phyloP scores from a whole-genome alignment of 2,888 invertebrate genomes.

The Harpalus rubripes region DNA sequence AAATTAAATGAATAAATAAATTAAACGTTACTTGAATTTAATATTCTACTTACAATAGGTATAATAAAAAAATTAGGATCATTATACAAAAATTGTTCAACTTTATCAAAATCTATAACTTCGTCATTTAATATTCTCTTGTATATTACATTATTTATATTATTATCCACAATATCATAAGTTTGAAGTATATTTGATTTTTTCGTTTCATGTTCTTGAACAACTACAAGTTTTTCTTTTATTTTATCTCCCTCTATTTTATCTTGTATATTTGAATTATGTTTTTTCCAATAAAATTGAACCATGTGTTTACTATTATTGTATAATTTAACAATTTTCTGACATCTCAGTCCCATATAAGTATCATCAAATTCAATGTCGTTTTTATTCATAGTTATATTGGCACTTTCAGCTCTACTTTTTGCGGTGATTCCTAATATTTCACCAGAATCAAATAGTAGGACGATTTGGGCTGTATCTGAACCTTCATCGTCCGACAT shows the following conservation, averaged over 20 bases:
- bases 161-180: slow-evolving; percentile 72
- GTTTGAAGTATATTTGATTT: slow-evolving; percentile 72
- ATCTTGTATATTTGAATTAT: slow-evolving; percentile 77
- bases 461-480: slow-evolving; percentile 74
- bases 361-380: slow-evolving; percentile 80
- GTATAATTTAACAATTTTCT: slow-evolving; percentile 78
- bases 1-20: slow-evolving; percentile 51
- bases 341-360: slow-evolving; percentile 80
- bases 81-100: slow-evolving; percentile 74
- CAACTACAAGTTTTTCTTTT: slow-evolving; percentile 70
- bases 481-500: slow-evolving; percentile 78
- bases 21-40: not conserved
- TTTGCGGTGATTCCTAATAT: slow-evolving; percentile 77
- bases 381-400: slow-evolving; percentile 78
- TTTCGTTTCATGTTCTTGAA: slow-evolving; percentile 73
- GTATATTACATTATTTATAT: slow-evolving; percentile 74
- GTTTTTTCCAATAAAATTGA: slow-evolving; percentile 81
- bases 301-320: slow-evolving; percentile 80
- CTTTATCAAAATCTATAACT: slow-evolving; percentile 72
- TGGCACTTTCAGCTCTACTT: slow-evolving; percentile 78
- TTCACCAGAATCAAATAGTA: slow-evolving; percentile 79
- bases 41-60: slow-evolving; percentile 78
- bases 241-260: slow-evolving; percentile 70
- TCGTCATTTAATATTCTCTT: slow-evolving; percentile 77
- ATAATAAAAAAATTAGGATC: slow-evolving; percentile 77